Base-by-base conservation (phyloP, 2,797 vertebrate species). In the Melopsittacus undulatus region DNA sequence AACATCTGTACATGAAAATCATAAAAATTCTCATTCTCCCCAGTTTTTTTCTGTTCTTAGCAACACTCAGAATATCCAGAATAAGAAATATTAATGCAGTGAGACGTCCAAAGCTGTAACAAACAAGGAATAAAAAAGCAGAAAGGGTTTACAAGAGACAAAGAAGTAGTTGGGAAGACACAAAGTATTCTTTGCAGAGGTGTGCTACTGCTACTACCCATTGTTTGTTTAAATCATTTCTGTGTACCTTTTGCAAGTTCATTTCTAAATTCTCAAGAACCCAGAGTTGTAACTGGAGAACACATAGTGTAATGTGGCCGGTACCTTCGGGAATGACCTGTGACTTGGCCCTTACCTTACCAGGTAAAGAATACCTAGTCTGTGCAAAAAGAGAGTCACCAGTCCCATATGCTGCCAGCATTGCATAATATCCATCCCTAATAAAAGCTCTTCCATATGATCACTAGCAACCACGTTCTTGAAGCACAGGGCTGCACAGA, bases 101-200 rank as follows among this genome's bases (percentile, higher is more conserved):
- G 6, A 87, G 67, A 61, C n/a, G 73, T 73, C 22, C 36, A 61
- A 87, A 91, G 63, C 42, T 34, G 11, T 64, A 91, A 91, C 6
- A 49, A 88, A 79, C 34, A 73, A 78, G 30, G 20, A 73, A 95
- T 54, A 81, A 83, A 81, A 73, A 79, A 67, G 67, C 70, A 73
- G 19, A 27, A 86, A 86, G 29, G 13, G 21, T 86, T 74, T 69
- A 59, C 24, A 46, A 80, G 49, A 83, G 11, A 78, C 56, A 56
- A 84, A 87, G 51, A 63, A 68, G n/a, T n/a, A 21, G 3, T n/a
- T 76, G 14, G 11, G 46, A 82, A 90, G 56, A 45, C 54, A 75
- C 27, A 46, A 88, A 78, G 8, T 48, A 69, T 57, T 90, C 54
- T 82, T 5, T 45, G n/a, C 29, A 72, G 54, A 93, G 23, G 23